These are phyloP conservation scores for Halocynthia aurantium DNA, from an alignment of 23 tunicate species.

Conservation along the genomic window DNA sequence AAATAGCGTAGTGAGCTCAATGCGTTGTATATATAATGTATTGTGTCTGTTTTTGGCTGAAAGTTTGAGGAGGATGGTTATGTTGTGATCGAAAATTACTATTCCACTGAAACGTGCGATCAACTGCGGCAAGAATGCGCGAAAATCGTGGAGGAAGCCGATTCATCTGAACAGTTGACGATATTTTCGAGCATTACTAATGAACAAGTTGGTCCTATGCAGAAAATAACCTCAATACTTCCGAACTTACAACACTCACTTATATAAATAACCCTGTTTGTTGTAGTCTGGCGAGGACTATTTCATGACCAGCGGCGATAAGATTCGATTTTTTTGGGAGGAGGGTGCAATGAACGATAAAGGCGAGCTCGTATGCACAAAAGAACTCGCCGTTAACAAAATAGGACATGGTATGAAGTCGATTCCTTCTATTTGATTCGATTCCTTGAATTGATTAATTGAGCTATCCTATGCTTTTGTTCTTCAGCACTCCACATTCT, in stretches of 20 bases:
- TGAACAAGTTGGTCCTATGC: constrained; percentile 36
- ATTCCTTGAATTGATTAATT: not conserved
- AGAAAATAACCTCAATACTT: not conserved
- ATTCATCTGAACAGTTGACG: constrained; percentile 42
- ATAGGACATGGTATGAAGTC: constrained; percentile 54
- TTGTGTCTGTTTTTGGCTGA: too few species aligned
- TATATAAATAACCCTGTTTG: not conserved
- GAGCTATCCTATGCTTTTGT: not conserved
- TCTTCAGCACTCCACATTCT: constrained; percentile 49
- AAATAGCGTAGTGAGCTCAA: too few species aligned
- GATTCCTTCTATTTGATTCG: not conserved
- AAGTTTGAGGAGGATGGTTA: constrained; percentile 62
- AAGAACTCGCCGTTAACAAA: constrained; percentile 56
- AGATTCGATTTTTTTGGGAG: constrained; percentile 74
- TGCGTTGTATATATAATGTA: too few species aligned
- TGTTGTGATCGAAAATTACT: constrained; percentile 37
- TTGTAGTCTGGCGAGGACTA: constrained; percentile 27
- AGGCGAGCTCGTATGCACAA: constrained; percentile 35
- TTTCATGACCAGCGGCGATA: constrained; percentile 48
- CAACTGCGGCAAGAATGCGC: constrained; percentile 43
- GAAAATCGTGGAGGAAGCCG: constrained; percentile 41
- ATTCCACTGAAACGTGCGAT: constrained; percentile 32
- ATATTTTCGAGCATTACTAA: constrained; percentile 41
- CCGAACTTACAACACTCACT: not conserved
- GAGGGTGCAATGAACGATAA: constrained; percentile 44